Conservation (phyloP, 2,113 vertebrate genomes). For the Leptosomus discolor region DNA sequence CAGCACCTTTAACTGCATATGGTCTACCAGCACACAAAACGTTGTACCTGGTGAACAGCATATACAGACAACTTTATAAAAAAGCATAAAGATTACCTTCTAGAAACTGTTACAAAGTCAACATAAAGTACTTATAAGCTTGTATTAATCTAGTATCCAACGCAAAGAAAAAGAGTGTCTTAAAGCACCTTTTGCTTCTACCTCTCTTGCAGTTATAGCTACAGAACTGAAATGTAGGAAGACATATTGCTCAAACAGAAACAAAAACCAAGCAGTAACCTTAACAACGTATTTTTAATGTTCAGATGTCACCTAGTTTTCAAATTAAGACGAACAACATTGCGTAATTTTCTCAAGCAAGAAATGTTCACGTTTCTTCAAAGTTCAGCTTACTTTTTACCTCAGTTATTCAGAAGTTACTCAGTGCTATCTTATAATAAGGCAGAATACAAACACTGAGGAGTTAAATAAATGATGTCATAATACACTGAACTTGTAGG, state of each 20-base stretch:
- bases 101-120: neutral
- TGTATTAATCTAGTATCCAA: neutral
- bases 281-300: neutral
- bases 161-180: neutral
- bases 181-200: neutral
- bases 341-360: neutral
- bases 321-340: neutral
- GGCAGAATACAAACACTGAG: neutral
- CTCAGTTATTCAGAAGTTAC: neutral
- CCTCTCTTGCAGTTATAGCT: neutral
- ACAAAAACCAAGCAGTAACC: neutral
- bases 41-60: neutral
- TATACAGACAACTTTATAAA: neutral
- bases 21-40: neutral
- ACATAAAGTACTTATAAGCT: neutral
- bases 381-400: neutral
- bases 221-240: neutral
- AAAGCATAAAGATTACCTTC: neutral
- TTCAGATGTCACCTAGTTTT: neutral
- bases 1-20: neutral
- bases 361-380: neutral
- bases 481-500: neutral
- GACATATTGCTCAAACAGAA: neutral
- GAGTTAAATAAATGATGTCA: neutral
- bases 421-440: neutral